These are phyloP conservation scores for Lytechinus pictus DNA, from an alignment of 35 echinoderm and acorn worm species.

Conservation along the genomic window DNA sequence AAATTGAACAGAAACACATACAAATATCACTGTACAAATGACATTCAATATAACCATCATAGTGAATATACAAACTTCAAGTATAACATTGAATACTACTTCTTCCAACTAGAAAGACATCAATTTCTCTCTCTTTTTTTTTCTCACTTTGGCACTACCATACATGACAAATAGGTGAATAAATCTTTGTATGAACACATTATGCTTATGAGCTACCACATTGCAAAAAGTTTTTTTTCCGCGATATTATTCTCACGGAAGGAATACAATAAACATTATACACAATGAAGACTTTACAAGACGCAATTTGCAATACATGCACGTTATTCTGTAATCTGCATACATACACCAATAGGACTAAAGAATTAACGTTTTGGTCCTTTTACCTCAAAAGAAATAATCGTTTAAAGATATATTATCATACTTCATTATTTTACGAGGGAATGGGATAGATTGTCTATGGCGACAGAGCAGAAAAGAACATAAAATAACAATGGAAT, in stretches of 20 bases:
- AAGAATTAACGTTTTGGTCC: not conserved
- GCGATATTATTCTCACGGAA: not conserved
- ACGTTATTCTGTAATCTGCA: not conserved
- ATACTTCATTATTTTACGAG: not conserved
- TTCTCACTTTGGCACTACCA: constrained; percentile 17
- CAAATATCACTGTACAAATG: not conserved
- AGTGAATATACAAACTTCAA: not conserved
- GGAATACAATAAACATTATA: not conserved
- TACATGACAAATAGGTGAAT: not conserved
- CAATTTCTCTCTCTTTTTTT: not conserved
- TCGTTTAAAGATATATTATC: not conserved
- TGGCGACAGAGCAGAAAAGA: not conserved
- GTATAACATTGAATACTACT: not conserved
- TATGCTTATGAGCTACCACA: not conserved
- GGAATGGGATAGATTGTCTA: constrained; percentile 6
- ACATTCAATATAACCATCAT: not conserved
- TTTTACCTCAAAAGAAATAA: not conserved
- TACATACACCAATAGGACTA: not conserved
- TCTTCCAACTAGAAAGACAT: not conserved
- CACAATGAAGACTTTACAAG: not conserved
- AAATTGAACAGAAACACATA: not conserved
- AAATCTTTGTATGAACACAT: not conserved
- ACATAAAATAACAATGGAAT: not conserved
- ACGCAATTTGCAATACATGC: not conserved
- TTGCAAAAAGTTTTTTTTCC: not conserved